phyloP scores from a whole-genome alignment of 2,113 vertebrate species.

The Eubucco bourcierii region DNA sequence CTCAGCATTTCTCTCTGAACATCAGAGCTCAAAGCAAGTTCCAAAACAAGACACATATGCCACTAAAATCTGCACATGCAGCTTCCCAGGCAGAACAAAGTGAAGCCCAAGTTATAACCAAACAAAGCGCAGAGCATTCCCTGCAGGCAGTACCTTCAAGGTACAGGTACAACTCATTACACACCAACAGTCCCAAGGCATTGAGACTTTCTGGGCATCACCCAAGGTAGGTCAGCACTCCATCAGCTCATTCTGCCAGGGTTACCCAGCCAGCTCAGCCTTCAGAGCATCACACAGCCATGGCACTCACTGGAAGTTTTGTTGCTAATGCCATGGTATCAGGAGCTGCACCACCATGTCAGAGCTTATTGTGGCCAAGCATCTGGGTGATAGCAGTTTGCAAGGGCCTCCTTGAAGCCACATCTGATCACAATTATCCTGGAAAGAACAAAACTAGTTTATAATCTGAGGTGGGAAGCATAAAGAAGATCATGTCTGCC shows the following conservation, averaged over 20 bases:
- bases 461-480: not conserved
- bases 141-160: too few relatives aligned
- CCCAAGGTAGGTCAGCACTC: not conserved
- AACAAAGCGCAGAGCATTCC: not conserved
- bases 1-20: not conserved
- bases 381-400: too few relatives aligned
- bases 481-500: accelerated
- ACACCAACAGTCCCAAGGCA: not conserved
- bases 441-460: not conserved
- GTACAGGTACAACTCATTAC: not conserved
- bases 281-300: accelerated
- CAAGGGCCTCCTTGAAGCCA: not conserved
- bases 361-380: not conserved
- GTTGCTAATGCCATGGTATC: accelerated
- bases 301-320: accelerated
- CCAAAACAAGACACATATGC: not conserved
- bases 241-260: accelerated
- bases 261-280: too few relatives aligned
- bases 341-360: not conserved
- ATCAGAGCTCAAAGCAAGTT: not conserved
- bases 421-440: accelerated
- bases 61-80: not conserved
- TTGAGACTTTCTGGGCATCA: not conserved
- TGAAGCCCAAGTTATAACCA: not conserved
- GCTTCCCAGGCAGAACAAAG: not conserved